Evolutionary conservation across 1,140 invertebrate genomes (phyloP).

Genomic region (Pararge aegeria): DNA sequence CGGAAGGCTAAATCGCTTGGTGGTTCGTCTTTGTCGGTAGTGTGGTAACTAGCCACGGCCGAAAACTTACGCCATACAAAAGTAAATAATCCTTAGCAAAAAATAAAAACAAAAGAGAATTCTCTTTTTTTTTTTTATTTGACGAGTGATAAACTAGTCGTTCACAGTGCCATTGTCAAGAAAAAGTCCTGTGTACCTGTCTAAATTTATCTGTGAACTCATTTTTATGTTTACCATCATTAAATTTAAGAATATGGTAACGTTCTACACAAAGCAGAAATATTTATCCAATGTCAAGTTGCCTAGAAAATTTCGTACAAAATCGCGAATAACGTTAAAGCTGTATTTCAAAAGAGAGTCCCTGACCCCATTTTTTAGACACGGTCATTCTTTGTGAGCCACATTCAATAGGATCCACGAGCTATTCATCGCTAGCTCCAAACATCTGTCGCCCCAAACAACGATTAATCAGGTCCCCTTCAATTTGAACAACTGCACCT

Average conservation of each 20-base stretch:
- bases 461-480: slow-evolving; percentile 61
- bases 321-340: slow-evolving; percentile 4
- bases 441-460: slow-evolving; percentile 70
- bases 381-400: slow-evolving; percentile 37
- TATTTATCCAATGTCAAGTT: slow-evolving; percentile 1
- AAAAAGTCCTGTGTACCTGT: too few relatives aligned
- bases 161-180: too few relatives aligned
- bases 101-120: too few relatives aligned
- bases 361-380: slow-evolving; percentile 30
- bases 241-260: too few relatives aligned
- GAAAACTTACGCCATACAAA: too few relatives aligned
- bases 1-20: too few relatives aligned
- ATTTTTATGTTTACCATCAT: too few relatives aligned
- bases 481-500: slow-evolving; percentile 33
- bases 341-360: slow-evolving; percentile 18
- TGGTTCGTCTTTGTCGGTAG: too few relatives aligned
- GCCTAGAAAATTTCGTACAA: neutral
- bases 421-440: slow-evolving; percentile 48
- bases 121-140: too few relatives aligned
- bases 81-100: too few relatives aligned
- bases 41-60: too few relatives aligned
- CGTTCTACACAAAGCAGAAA: neutral
- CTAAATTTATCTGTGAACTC: neutral
- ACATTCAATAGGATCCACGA: slow-evolving; percentile 60
- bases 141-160: too few relatives aligned